Percentiles rank a stretch among this genome's conserved stretches.
Conservation (phyloP, 2,888 invertebrate species). For the Himalopsyche anomala region DNA sequence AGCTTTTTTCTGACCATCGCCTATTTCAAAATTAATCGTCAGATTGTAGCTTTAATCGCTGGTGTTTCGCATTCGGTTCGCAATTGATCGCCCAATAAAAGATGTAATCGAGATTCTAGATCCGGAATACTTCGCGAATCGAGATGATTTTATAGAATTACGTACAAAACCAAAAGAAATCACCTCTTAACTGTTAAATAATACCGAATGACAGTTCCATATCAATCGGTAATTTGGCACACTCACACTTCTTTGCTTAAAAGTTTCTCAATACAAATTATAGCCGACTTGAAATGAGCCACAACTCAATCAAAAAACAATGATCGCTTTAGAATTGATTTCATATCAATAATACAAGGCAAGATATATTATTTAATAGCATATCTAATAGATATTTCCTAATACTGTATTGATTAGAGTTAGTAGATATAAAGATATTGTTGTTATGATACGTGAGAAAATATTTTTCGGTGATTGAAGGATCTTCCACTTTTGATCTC, state of each 20-base stretch:
- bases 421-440: too few relatives aligned
- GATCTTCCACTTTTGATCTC: too few relatives aligned
- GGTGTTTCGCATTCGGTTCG: slow-evolving; percentile 31
- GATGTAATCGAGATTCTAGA: slow-evolving; percentile 22
- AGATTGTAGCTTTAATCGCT: slow-evolving; percentile 20
- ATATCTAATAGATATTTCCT: too few relatives aligned
- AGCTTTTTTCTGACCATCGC: slow-evolving; percentile 27
- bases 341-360: too few relatives aligned
- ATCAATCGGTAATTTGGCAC: slow-evolving; percentile 14
- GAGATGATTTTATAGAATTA: slow-evolving; percentile 34
- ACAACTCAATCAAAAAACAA: neutral
- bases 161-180: slow-evolving; percentile 4
- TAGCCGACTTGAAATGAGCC: neutral
- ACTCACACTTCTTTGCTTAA: slow-evolving; percentile 12
- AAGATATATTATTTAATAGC: too few relatives aligned
- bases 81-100: slow-evolving; percentile 34
- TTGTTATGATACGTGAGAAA: too few relatives aligned
- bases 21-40: slow-evolving; percentile 26
- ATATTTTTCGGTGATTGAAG: too few relatives aligned
- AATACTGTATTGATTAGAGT: too few relatives aligned
- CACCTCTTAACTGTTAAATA: slow-evolving; percentile 7
- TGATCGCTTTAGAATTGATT: neutral
- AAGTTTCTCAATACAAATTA: neutral
- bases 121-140: slow-evolving; percentile 34
- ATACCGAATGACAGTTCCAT: slow-evolving; percentile 7